Evolutionary conservation across 2,113 vertebrate genomes (phyloP).

Genomic region (Empidonax alnorum): DNA sequence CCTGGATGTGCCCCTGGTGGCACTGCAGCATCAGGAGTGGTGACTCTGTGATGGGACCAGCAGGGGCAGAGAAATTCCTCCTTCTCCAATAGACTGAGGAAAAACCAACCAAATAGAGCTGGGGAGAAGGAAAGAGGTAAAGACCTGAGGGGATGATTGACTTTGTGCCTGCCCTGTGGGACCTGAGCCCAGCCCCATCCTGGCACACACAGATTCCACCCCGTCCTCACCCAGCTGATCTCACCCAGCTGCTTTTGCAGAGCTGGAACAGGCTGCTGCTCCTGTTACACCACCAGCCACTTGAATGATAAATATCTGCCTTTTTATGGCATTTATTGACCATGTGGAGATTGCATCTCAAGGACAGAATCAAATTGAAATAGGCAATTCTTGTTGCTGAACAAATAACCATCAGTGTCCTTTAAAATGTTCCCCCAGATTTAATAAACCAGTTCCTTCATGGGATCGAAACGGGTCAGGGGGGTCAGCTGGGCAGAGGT

Average conservation of each 20-base stretch:
- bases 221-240: neutral
- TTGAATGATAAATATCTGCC: neutral
- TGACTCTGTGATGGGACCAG: neutral
- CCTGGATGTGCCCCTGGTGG: neutral
- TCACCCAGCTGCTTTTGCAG: neutral
- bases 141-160: neutral
- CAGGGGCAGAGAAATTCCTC: neutral
- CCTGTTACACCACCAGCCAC: neutral
- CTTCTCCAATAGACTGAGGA: neutral
- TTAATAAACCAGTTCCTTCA: accelerated
- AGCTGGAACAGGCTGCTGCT: neutral
- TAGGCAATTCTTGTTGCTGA: neutral
- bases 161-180: neutral
- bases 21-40: neutral
- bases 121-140: neutral
- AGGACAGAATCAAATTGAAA: neutral
- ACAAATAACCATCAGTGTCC: neutral
- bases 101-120: neutral
- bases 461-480: neutral
- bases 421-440: neutral
- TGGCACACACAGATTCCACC: neutral
- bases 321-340: conserved; percentile 20
- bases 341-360: conserved; percentile 18
- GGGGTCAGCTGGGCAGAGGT: neutral
- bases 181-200: neutral